phyloP scores from a whole-genome alignment of 2,888 invertebrate genomes.

The Epirrhoe tristata region DNA sequence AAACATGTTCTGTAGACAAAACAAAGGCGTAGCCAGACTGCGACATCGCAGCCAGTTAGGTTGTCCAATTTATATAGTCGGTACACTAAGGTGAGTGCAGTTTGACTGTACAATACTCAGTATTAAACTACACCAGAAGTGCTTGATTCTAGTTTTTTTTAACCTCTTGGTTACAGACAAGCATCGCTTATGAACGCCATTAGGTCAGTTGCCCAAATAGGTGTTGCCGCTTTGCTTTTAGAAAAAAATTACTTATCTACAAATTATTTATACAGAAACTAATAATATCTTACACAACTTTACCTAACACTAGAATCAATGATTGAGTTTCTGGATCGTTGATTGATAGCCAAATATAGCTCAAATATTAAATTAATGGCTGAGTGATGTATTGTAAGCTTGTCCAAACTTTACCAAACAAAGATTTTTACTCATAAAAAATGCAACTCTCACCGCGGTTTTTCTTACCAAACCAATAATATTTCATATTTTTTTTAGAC shows the following conservation, averaged over 20 bases:
- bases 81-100: slow-evolving; percentile 16
- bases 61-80: slow-evolving; percentile 28
- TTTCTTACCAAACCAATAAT: background rate
- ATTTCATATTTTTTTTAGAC: background rate
- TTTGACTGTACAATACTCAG: background rate
- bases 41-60: slow-evolving; percentile 38
- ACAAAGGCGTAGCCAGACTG: slow-evolving; percentile 66
- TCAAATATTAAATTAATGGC: too few species aligned
- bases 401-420: background rate
- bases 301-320: too few species aligned
- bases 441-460: background rate
- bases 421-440: background rate
- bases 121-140: background rate
- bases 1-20: slow-evolving; percentile 66
- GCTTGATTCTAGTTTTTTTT: background rate
- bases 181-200: too few species aligned
- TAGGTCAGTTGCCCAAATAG: too few species aligned
- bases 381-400: background rate
- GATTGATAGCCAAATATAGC: too few species aligned
- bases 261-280: too few species aligned
- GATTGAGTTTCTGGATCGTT: too few species aligned
- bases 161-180: too few species aligned
- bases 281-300: too few species aligned
- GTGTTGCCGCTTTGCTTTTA: too few species aligned
- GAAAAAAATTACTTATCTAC: too few species aligned